Conservation (phyloP, 2,888 invertebrate genomes). For the Fissipunctia ypsillon region DNA sequence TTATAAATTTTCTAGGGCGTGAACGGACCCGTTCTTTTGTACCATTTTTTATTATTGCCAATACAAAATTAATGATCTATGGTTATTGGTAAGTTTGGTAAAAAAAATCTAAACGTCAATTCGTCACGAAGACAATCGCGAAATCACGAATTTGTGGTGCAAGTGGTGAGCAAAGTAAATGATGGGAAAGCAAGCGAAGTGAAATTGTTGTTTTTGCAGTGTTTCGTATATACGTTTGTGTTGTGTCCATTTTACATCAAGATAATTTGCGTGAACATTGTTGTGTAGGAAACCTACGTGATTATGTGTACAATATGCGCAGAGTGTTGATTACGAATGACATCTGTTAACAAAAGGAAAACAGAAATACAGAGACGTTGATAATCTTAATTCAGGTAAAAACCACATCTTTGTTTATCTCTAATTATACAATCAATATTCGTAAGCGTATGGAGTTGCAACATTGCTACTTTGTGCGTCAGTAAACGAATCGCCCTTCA, state of each 20-base stretch:
- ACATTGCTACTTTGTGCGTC: constrained; percentile 64
- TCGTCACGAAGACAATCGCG: constrained; percentile 60
- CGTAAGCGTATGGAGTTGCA: constrained; percentile 33
- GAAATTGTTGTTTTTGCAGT: constrained; percentile 74
- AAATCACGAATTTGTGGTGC: constrained; percentile 62
- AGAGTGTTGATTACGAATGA: constrained; percentile 88
- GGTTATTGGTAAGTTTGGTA: constrained; percentile 24
- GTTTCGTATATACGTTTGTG: constrained; percentile 73
- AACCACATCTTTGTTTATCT: constrained; percentile 37
- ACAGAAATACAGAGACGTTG: constrained; percentile 76
- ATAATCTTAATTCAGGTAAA: constrained; percentile 76
- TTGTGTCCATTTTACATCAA: constrained; percentile 71
- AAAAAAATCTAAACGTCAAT: constrained; percentile 46
- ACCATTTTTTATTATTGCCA: constrained; percentile 27
- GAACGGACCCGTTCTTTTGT: neutral
- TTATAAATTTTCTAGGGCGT: neutral
- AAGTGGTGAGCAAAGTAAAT: constrained; percentile 67
- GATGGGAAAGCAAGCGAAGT: constrained; percentile 74
- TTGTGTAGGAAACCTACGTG: constrained; percentile 79
- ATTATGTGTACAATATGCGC: constrained; percentile 87
- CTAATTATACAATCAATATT: constrained; percentile 25
- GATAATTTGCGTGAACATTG: constrained; percentile 72
- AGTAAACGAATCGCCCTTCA: constrained; percentile 80
- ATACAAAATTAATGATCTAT: constrained; percentile 35
- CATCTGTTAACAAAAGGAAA: constrained; percentile 88